Evolutionary conservation across 1,140 invertebrate species (phyloP).

Genomic region (Drosophila melanogaster): DNA sequence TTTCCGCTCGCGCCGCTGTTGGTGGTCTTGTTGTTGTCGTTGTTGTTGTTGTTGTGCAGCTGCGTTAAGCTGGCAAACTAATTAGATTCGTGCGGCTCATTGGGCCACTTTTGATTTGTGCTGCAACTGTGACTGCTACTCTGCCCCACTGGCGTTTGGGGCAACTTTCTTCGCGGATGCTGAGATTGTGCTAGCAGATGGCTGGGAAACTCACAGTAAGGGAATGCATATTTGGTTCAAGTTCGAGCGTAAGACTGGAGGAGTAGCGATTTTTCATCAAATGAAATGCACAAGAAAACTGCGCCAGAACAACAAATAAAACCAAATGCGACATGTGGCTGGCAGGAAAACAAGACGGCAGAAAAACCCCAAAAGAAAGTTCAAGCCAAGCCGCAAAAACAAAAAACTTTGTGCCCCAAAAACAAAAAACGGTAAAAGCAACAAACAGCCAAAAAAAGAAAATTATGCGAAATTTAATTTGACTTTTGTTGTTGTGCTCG

Average conservation of each 20-base stretch:
- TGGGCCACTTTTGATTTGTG: conserved; percentile 76
- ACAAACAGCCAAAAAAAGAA: conserved; percentile 60
- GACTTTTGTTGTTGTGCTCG: conserved; percentile 68
- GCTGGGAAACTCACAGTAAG: background rate
- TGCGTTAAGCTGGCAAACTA: conserved; percentile 65
- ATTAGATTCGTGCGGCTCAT: conserved; percentile 78
- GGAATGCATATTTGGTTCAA: conserved; percentile 75
- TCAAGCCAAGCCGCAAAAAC: conserved; percentile 77
- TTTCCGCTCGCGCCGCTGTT: conserved; percentile 42
- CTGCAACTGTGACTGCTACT: background rate
- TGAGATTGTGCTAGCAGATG: conserved; percentile 47
- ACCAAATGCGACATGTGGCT: conserved; percentile 77
- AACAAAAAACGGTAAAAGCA: conserved; percentile 35
- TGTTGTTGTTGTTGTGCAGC: conserved; percentile 1
- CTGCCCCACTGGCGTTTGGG: conserved; percentile 11
- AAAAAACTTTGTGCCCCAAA: conserved; percentile 60
- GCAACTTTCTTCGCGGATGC: conserved; percentile 28
- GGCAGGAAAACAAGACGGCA: conserved; percentile 47
- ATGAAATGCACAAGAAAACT: conserved; percentile 66
- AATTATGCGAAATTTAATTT: conserved; percentile 83
- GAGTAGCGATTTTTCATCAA: conserved; percentile 56
- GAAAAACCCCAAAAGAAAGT: conserved; percentile 55
- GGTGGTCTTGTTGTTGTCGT: background rate
- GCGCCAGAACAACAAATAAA: conserved; percentile 71
- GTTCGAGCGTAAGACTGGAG: conserved; percentile 42